Percentiles rank a stretch among this genome's conserved stretches.
These are phyloP conservation scores for Tarsius wallacei DNA, from an alignment of 2,797 vertebrate species.

Conservation along the genomic window DNA sequence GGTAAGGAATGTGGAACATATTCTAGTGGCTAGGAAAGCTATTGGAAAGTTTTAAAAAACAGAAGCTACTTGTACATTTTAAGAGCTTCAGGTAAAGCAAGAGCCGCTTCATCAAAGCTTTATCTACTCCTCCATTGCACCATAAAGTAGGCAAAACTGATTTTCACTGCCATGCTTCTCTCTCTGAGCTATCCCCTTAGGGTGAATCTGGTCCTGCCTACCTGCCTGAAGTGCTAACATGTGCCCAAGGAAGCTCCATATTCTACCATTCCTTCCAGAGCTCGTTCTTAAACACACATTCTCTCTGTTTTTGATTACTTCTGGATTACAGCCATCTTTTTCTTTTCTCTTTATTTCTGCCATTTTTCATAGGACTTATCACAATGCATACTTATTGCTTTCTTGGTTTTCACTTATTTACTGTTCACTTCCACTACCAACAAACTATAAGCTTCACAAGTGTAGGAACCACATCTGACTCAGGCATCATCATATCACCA, in stretches of 20 bases:
- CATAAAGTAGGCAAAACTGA: neutral
- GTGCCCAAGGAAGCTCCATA: neutral
- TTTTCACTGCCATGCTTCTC: neutral
- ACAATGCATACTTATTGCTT: neutral
- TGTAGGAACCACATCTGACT: neutral
- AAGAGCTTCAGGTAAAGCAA: neutral
- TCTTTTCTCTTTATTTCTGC: neutral
- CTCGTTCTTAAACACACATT: neutral
- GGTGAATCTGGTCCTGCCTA: neutral
- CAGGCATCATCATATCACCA: neutral
- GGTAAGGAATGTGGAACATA: neutral
- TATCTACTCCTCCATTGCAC: neutral
- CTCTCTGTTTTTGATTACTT: neutral
- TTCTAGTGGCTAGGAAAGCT: neutral
- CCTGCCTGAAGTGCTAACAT: neutral
- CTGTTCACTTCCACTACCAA: neutral
- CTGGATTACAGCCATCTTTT: neutral
- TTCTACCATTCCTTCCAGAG: neutral
- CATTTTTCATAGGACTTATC: neutral
- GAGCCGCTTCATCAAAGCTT: neutral
- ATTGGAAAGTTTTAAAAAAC: neutral
- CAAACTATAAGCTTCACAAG: neutral
- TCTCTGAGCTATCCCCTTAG: neutral
- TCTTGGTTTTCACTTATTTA: neutral
- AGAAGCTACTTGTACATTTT: neutral